Evolutionary conservation across 2,888 invertebrate species (phyloP), one percentile per base, ranked within the genome.

Genomic region (Drosophila birchii): DNA sequence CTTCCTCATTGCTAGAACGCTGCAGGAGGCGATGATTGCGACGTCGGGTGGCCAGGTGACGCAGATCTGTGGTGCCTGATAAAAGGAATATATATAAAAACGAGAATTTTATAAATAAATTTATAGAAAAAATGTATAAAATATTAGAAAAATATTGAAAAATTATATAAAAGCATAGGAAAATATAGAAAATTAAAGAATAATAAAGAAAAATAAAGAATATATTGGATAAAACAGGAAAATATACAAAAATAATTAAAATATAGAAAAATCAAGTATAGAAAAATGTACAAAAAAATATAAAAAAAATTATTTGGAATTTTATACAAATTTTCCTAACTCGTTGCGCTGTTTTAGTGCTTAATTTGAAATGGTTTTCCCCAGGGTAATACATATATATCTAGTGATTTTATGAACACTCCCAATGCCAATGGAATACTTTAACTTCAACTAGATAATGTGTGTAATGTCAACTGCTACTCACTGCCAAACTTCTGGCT

Each of bases 401-500:
- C 23, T 23, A 23, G 3, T 6, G 51, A 16, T 16, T 23, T 53
- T 53, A 51, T 34, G 49, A 51, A 20, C 51, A 18, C 55, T 53
- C 54, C 59, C 60, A 41, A 58, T 58, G 60, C 41, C 60, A 56
- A 4, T 18, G 49, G 18, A 38, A 20, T 34, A 41, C 23, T 34
- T 60, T 26, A 18, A 18, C 23, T 34, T 58, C 8, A 34, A 58
- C 58, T 58, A 61, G 58, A 61, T 61, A 26, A 18, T 58, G 58
- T 23, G 58, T 26, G 58, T 44, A 60, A 62, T 61, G 60, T 57
- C 16, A 61, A 61, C 67, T 49, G 44, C 55, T 57, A 94, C 95
- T 95, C 93, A 96, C 96, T 96, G 92, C 96, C 96, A 92, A 96
- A 96, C 66, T 95, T 93, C 56, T 95, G 95, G 91, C 95, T 94